A percentile compares a stretch with the other conserved stretches of the same genome.
Conservation (phyloP, 1,140 invertebrate genomes). For the Drosophila sturtevanti region DNA sequence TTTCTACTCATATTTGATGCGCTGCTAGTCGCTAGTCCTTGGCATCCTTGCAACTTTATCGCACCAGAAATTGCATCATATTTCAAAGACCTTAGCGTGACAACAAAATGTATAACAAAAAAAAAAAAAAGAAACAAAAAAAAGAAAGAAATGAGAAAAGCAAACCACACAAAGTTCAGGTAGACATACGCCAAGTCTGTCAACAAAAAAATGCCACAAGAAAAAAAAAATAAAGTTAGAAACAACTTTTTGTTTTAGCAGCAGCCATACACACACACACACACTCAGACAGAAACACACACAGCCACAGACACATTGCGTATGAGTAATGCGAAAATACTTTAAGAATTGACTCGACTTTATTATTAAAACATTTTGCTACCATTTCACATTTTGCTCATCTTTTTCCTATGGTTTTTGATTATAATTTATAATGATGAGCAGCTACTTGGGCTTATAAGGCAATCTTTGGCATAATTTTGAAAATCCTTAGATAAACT, state of each 20-base stretch:
- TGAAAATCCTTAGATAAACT: slow-evolving; percentile 76
- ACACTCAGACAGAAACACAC: not conserved
- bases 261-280: too few relatives aligned
- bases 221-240: slow-evolving; percentile 20
- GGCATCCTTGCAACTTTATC: slow-evolving; percentile 75
- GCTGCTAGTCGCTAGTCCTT: slow-evolving; percentile 41
- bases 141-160: not conserved
- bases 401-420: slow-evolving; percentile 26
- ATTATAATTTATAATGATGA: slow-evolving; percentile 67
- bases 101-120: slow-evolving; percentile 55
- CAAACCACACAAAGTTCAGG: slow-evolving; percentile 32
- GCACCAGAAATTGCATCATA: slow-evolving; percentile 78
- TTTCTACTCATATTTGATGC: slow-evolving; percentile 55
- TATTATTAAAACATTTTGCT: slow-evolving; percentile 49
- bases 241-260: slow-evolving; percentile 31
- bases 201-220: slow-evolving; percentile 27
- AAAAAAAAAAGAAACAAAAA: slow-evolving; percentile 32
- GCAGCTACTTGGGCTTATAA: slow-evolving; percentile 38
- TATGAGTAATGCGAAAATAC: slow-evolving; percentile 65
- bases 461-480: slow-evolving; percentile 75
- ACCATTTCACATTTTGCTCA: not conserved
- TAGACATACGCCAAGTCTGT: slow-evolving; percentile 31
- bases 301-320: slow-evolving; percentile 47
- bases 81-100: slow-evolving; percentile 66
- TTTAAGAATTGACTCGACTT: slow-evolving; percentile 56